A percentile compares a stretch with the other conserved stretches of the same genome.
phyloP scores from a whole-genome alignment of 2,113 vertebrate species.

The Percina caprodes region DNA sequence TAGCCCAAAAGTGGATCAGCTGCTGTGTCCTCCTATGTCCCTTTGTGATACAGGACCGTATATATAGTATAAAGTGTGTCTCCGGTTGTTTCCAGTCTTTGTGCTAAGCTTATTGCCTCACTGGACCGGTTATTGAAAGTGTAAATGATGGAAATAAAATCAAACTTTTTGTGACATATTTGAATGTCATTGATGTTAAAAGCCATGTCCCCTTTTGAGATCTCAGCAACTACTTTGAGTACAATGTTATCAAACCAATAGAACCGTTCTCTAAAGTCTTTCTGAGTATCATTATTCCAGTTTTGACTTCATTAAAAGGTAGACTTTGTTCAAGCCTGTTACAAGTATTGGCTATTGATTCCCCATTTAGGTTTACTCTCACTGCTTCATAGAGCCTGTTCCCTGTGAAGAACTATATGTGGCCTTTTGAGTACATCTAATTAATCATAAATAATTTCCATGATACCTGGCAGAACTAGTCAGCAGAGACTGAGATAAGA shows the following conservation, averaged over 20 bases:
- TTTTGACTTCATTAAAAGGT: background rate
- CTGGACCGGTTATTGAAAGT: background rate
- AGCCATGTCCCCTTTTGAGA: background rate
- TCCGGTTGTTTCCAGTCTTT: no score
- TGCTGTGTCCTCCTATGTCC: no score
- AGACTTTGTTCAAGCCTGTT: background rate
- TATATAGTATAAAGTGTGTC: no score
- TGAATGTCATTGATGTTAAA: no score
- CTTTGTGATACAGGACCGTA: no score
- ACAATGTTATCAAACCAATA: background rate
- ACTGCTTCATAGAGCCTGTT: background rate
- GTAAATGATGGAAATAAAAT: no score
- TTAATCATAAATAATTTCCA: constrained; percentile 63
- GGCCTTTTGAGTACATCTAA: constrained; percentile 45
- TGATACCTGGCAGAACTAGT: constrained; percentile 46
- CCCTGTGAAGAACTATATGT: constrained; percentile 28
- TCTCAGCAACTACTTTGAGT: background rate
- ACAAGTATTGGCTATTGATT: constrained; percentile 30
- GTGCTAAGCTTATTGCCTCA: background rate
- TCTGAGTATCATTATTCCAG: background rate
- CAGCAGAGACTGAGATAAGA: constrained; percentile 56
- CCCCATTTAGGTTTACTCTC: constrained; percentile 15
- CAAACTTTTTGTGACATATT: no score
- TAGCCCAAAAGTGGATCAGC: no score
- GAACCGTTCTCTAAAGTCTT: background rate